Evolutionary conservation across 2,797 vertebrate species (phyloP).

Genomic region (Myripristis murdjan): DNA sequence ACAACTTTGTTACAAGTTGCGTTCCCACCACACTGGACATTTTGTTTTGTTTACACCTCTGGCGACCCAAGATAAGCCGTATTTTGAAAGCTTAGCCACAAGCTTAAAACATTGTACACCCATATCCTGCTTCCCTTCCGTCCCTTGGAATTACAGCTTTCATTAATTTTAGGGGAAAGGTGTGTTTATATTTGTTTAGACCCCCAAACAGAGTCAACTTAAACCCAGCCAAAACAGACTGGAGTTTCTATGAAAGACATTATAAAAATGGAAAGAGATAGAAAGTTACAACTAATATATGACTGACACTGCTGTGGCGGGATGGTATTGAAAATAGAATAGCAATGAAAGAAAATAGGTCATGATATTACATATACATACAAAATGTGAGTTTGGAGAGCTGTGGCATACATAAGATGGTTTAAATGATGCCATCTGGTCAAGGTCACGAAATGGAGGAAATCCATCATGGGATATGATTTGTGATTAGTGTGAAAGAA

Average conservation of each 20-base stretch:
- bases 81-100: constrained; percentile 42
- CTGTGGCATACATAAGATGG: neutral
- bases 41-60: constrained; percentile 69
- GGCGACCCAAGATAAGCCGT: constrained; percentile 48
- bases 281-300: neutral
- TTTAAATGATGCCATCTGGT: no score
- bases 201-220: neutral
- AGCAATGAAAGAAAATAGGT: neutral
- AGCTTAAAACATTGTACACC: constrained; percentile 42
- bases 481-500: no score
- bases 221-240: neutral
- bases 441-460: neutral
- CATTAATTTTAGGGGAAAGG: constrained; percentile 33
- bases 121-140: constrained; percentile 34
- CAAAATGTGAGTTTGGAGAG: neutral
- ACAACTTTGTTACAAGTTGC: constrained; percentile 41
- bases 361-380: neutral
- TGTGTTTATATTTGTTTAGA: constrained; percentile 15
- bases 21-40: constrained; percentile 38
- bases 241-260: neutral
- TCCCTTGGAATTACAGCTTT: constrained; percentile 26
- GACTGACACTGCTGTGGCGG: no score
- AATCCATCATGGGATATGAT: neutral
- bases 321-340: no score
- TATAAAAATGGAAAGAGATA: neutral